These are phyloP conservation scores for Megalopta genalis DNA, from an alignment of 1,140 invertebrate genomes.

Conservation along the genomic window DNA sequence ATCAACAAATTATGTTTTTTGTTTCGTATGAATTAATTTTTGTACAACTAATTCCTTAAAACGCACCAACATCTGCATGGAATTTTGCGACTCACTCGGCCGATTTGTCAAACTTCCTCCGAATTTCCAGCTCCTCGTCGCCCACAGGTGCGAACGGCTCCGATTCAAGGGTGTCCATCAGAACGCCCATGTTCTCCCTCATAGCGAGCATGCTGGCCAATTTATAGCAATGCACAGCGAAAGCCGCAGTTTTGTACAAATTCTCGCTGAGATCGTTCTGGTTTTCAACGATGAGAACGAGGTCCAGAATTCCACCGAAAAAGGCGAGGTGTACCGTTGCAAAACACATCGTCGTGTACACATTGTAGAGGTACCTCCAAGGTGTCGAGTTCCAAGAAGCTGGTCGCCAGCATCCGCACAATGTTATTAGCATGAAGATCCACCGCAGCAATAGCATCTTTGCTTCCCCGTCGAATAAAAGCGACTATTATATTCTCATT, in stretches of 20 bases:
- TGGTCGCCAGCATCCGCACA: constrained; percentile 29
- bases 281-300: constrained; percentile 29
- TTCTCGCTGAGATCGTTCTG: constrained; percentile 48
- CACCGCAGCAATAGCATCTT: not conserved
- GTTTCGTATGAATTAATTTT: no score
- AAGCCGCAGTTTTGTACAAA: constrained; percentile 46
- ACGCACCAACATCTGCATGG: no score
- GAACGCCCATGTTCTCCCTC: constrained; percentile 35
- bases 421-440: not conserved
- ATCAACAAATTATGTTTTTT: not conserved
- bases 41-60: no score
- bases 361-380: constrained; percentile 19
- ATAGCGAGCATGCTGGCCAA: constrained; percentile 27
- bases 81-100: constrained; percentile 40
- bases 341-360: constrained; percentile 6
- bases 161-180: constrained; percentile 25
- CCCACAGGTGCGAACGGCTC: constrained; percentile 38
- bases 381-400: constrained; percentile 3
- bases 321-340: not conserved
- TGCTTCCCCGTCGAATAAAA: no score
- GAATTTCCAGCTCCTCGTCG: constrained; percentile 45
- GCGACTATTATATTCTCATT: not conserved
- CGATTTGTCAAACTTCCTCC: constrained; percentile 35
- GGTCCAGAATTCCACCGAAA: constrained; percentile 12
- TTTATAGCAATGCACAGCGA: constrained; percentile 44